These are phyloP conservation scores for Nylanderia fulva DNA, from an alignment of 1,140 invertebrate genomes.

Conservation along the genomic window DNA sequence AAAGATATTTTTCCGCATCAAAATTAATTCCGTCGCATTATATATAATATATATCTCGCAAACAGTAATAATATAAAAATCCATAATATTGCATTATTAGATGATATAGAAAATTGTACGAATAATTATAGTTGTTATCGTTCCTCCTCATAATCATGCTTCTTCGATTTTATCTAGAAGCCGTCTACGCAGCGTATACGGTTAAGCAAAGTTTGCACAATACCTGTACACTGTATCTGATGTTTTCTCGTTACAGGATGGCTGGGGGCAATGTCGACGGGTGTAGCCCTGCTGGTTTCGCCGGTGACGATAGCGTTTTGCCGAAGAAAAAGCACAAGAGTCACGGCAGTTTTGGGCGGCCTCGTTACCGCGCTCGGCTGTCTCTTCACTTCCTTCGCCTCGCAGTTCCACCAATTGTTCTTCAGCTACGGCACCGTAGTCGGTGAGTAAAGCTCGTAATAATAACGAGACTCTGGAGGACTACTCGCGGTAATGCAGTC, in stretches of 20 bases:
- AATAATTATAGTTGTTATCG: neutral
- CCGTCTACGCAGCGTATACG: neutral
- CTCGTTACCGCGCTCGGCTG: conserved; percentile 94
- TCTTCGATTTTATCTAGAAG: conserved; percentile 6
- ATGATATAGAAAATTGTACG: neutral
- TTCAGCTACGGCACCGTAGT: conserved; percentile 92
- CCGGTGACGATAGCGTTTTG: conserved; percentile 95
- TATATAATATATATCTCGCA: neutral
- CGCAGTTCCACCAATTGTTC: conserved; percentile 95
- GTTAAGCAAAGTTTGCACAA: conserved; percentile 16
- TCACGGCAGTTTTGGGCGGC: conserved; percentile 95
- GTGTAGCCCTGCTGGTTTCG: conserved; percentile 92
- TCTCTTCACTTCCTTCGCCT: conserved; percentile 95
- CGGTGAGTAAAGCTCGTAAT: conserved; percentile 83
- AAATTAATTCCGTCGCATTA: conserved; percentile 20
- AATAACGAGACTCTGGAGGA: neutral
- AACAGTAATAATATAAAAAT: conserved; percentile 30
- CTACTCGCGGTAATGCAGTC: neutral
- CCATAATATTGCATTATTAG: conserved; percentile 4
- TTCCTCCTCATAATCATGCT: neutral
- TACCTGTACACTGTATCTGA: neutral
- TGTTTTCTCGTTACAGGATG: conserved; percentile 89
- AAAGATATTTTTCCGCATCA: neutral
- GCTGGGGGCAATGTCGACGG: conserved; percentile 93
- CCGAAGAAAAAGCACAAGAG: conserved; percentile 93